Evolutionary conservation across 2,113 vertebrate species (phyloP).

Genomic region (Oncorhynchus clarkii): DNA sequence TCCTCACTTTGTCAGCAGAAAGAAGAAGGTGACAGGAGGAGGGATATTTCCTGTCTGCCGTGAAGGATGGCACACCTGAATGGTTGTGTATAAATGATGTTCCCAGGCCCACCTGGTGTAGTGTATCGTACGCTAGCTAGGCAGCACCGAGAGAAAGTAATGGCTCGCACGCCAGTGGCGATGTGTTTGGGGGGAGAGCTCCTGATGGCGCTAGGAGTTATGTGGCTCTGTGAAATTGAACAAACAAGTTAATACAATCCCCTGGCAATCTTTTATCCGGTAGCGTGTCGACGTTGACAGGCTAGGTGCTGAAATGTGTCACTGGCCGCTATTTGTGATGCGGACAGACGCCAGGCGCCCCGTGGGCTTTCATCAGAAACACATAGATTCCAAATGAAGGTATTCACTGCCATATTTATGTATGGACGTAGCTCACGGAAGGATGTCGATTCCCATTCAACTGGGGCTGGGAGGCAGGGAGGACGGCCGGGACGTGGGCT

Average conservation of each 20-base stretch:
- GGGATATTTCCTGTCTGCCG: constrained; percentile 22
- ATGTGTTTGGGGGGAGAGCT: neutral
- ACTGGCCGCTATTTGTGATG: constrained; percentile 49
- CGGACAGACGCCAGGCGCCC: constrained; percentile 17
- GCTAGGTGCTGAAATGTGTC: constrained; percentile 46
- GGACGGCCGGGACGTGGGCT: neutral
- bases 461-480: neutral
- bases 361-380: constrained; percentile 36
- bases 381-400: constrained; percentile 18
- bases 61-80: constrained; percentile 51
- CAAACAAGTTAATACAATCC: constrained; percentile 68
- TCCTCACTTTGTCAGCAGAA: constrained; percentile 47
- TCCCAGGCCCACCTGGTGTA: constrained; percentile 18
- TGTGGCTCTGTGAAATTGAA: constrained; percentile 63
- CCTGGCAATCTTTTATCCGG: constrained; percentile 49
- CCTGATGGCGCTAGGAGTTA: constrained; percentile 53
- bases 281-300: constrained; percentile 52
- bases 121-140: neutral
- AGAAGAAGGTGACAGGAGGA: neutral
- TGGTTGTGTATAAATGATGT: constrained; percentile 44
- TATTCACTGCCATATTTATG: constrained; percentile 12
- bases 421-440: constrained; percentile 22
- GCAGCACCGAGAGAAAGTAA: constrained; percentile 15
- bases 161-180: constrained; percentile 2
- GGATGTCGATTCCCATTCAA: neutral